Evolutionary conservation across 2,113 vertebrate genomes (phyloP).

Genomic region (Semicossyphus pulcher): DNA sequence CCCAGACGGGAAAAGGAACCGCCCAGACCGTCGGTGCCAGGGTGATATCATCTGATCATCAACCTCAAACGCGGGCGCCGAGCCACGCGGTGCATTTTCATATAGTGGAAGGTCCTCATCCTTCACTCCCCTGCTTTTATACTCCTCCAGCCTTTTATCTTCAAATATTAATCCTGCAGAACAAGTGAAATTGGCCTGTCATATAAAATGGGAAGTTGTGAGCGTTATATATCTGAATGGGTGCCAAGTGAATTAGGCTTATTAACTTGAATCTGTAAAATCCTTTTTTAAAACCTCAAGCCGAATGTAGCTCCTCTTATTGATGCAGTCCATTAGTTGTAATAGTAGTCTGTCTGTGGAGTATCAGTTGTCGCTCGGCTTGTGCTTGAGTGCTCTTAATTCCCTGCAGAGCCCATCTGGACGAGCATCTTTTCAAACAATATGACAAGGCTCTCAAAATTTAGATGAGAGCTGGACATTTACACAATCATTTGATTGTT

Average conservation of each 20-base stretch:
- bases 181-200: slow-evolving; percentile 73
- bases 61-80: slow-evolving; percentile 72
- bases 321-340: slow-evolving; percentile 70
- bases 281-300: slow-evolving; percentile 29
- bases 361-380: slow-evolving; percentile 70
- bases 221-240: slow-evolving; percentile 37
- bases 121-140: slow-evolving; percentile 52
- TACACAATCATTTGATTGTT: slow-evolving; percentile 4
- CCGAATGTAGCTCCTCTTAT: slow-evolving; percentile 49
- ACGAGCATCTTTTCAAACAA: slow-evolving; percentile 53
- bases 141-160: slow-evolving; percentile 26
- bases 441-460: slow-evolving; percentile 29
- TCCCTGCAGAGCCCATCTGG: slow-evolving; percentile 62
- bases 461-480: slow-evolving; percentile 1
- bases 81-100: slow-evolving; percentile 82
- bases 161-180: slow-evolving; percentile 72
- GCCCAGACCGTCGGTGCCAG: slow-evolving; percentile 63
- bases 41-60: slow-evolving; percentile 82
- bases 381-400: slow-evolving; percentile 66
- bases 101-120: slow-evolving; percentile 70
- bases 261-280: slow-evolving; percentile 62
- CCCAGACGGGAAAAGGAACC: slow-evolving; percentile 71
- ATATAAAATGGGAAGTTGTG: slow-evolving; percentile 72
- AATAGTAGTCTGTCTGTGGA: slow-evolving; percentile 63
- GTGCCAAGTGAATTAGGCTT: slow-evolving; percentile 58